These are phyloP conservation scores for Bolinopsis microptera DNA, from an alignment of 37 sponge, comb jelly and placozoan species.

Conservation along the genomic window DNA sequence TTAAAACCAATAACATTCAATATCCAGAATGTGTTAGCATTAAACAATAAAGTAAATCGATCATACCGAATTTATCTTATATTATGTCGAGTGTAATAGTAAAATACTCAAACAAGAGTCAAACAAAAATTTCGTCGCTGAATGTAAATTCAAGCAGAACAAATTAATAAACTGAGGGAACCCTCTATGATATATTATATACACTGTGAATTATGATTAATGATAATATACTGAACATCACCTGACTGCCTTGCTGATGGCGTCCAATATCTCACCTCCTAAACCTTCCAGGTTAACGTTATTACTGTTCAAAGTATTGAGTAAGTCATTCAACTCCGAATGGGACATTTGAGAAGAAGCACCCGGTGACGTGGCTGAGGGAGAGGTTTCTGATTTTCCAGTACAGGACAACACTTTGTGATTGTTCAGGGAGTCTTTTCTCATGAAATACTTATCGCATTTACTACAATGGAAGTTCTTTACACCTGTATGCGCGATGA, in stretches of 20 bases:
- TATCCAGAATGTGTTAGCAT: too few relatives aligned
- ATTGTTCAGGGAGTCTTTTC: constrained; percentile 6
- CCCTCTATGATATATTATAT: too few relatives aligned
- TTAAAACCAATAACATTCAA: too few relatives aligned
- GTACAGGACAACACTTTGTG: constrained; percentile 28
- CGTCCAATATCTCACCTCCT: neutral
- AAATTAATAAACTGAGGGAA: too few relatives aligned
- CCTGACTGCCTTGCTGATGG: neutral
- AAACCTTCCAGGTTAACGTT: neutral
- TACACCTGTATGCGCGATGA: neutral
- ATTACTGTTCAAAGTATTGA: neutral
- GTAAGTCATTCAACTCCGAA: neutral
- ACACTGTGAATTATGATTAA: too few relatives aligned
- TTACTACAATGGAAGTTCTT: neutral
- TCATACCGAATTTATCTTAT: too few relatives aligned
- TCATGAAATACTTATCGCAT: constrained; percentile 3
- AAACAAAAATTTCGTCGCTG: too few relatives aligned
- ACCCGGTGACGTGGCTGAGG: neutral
- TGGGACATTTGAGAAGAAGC: neutral
- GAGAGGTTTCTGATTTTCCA: neutral
- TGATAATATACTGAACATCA: too few relatives aligned
- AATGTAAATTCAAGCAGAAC: too few relatives aligned
- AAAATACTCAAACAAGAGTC: too few relatives aligned
- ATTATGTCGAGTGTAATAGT: too few relatives aligned
- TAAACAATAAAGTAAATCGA: too few relatives aligned